A percentile compares a stretch with the other conserved stretches of the same genome.
phyloP scores from a whole-genome alignment of 2,888 invertebrate genomes.

The Corythucha ciliata region DNA sequence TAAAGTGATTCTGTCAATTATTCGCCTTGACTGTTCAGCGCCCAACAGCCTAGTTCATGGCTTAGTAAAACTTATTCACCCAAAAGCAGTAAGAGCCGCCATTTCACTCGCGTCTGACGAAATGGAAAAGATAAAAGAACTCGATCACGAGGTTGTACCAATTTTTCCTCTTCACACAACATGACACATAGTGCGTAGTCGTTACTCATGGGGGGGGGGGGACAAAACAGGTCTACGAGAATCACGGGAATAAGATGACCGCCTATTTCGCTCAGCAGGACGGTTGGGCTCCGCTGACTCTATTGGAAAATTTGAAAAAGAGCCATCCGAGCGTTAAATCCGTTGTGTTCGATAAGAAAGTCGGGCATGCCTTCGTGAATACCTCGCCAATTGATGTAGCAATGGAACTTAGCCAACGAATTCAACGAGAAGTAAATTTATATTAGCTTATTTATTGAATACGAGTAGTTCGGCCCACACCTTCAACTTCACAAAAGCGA shows the following conservation, averaged over 20 bases:
- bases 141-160: slow-evolving; percentile 27
- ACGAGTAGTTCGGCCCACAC: no score
- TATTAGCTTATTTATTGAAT: no score
- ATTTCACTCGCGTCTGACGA: slow-evolving; percentile 25
- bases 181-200: background rate
- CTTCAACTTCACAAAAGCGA: no score
- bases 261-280: slow-evolving; percentile 73
- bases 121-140: slow-evolving; percentile 22
- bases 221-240: slow-evolving; percentile 39
- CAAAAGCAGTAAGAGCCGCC: slow-evolving; percentile 5
- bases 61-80: slow-evolving; percentile 1
- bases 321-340: slow-evolving; percentile 24
- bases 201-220: no score
- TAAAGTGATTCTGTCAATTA: no score
- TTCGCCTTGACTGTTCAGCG: background rate
- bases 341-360: slow-evolving; percentile 25
- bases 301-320: slow-evolving; percentile 55
- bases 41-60: slow-evolving; percentile 8
- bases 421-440: no score
- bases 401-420: no score
- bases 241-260: slow-evolving; percentile 54
- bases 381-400: no score
- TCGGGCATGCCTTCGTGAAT: slow-evolving; percentile 31
- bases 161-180: background rate
- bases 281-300: slow-evolving; percentile 70